These are phyloP conservation scores for Zaprionus ghesquierei DNA, from an alignment of 1,140 invertebrate genomes.

Conservation along the genomic window DNA sequence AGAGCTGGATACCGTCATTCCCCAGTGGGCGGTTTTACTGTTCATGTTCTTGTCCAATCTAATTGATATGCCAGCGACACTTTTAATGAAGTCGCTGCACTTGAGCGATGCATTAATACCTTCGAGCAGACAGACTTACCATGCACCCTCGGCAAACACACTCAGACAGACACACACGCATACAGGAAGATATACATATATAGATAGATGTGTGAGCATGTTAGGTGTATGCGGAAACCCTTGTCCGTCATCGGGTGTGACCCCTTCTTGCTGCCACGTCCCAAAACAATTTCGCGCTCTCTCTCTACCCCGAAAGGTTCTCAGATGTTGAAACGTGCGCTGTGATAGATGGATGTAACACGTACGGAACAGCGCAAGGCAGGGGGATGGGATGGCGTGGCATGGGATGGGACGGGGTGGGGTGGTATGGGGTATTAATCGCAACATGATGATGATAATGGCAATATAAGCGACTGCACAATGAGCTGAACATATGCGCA, in stretches of 20 bases:
- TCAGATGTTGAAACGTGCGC: constrained; percentile 23
- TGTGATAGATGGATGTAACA: constrained; percentile 44
- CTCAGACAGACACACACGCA: background rate
- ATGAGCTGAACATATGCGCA: constrained; percentile 72
- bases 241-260: background rate
- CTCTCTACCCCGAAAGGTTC: background rate
- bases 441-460: constrained; percentile 67
- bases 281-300: constrained; percentile 43
- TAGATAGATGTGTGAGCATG: background rate
- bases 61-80: constrained; percentile 27
- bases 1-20: background rate
- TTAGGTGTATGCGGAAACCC: background rate
- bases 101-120: constrained; percentile 43
- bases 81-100: constrained; percentile 36
- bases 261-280: constrained; percentile 27
- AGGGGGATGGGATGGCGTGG: background rate
- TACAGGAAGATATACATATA: background rate
- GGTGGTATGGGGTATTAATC: constrained; percentile 52
- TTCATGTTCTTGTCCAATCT: constrained; percentile 5
- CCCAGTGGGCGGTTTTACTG: constrained; percentile 3
- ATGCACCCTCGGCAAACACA: background rate
- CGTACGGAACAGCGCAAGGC: constrained; percentile 12
- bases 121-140: constrained; percentile 1
- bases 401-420: background rate
- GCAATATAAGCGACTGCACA: constrained; percentile 58